phyloP scores from a whole-genome alignment of 1,140 invertebrate species.

The Wiebesia pumilae region DNA sequence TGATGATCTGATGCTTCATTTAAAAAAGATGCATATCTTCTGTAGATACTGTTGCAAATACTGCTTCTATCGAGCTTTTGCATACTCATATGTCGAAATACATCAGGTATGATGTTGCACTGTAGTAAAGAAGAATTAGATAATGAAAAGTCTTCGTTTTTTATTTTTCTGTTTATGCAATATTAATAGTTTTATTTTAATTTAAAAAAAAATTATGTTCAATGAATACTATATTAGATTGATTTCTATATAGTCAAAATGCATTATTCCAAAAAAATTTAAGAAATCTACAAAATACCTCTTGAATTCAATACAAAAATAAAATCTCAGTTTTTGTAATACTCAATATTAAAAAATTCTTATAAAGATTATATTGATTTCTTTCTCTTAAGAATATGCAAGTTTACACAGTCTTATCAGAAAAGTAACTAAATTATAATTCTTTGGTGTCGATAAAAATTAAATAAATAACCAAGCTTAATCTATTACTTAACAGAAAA shows the following conservation, averaged over 20 bases:
- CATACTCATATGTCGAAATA: conserved; percentile 74
- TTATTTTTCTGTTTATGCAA: background rate
- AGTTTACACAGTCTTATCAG: background rate
- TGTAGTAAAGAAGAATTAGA: background rate
- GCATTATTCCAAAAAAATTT: no score
- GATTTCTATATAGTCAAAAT: no score
- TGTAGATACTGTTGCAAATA: conserved; percentile 77
- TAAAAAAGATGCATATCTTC: conserved; percentile 73
- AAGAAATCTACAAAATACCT: no score
- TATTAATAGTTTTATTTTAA: no score
- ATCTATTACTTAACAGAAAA: conserved; percentile 24
- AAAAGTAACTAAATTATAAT: background rate
- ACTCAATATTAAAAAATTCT: no score
- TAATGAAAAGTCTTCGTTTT: background rate
- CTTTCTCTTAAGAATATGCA: no score
- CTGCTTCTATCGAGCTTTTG: conserved; percentile 77
- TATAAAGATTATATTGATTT: no score
- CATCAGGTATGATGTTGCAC: conserved; percentile 73
- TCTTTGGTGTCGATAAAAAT: background rate
- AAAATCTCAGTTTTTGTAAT: no score
- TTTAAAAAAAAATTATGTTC: no score
- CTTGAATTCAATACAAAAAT: no score
- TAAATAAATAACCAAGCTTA: background rate
- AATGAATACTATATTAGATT: no score
- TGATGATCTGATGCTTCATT: conserved; percentile 64